These are phyloP conservation scores for Brenthis hecate DNA, from an alignment of 2,888 invertebrate genomes.

Conservation along the genomic window DNA sequence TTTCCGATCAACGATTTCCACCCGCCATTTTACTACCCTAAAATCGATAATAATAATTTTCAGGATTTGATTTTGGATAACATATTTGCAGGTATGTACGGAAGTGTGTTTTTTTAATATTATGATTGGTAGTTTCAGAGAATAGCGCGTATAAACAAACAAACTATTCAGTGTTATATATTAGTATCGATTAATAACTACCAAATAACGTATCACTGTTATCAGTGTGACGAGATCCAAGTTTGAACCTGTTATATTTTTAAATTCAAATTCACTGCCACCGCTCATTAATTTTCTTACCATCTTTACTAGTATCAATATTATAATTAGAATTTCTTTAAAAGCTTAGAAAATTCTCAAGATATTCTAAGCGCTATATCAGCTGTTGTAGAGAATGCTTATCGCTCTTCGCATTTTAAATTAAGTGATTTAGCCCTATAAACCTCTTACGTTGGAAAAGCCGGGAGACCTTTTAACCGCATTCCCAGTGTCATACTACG, in stretches of 20 bases:
- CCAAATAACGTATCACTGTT: too few relatives aligned
- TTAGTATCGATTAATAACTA: too few relatives aligned
- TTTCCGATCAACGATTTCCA: slow-evolving; percentile 70
- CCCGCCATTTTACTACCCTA: slow-evolving; percentile 50
- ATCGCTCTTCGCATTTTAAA: slow-evolving; percentile 35
- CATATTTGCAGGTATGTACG: too few relatives aligned
- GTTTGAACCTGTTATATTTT: too few relatives aligned
- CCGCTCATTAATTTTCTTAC: too few relatives aligned
- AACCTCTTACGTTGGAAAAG: slow-evolving; percentile 21
- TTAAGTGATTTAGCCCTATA: slow-evolving; percentile 35
- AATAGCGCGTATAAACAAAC: too few relatives aligned
- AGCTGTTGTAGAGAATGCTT: slow-evolving; percentile 28
- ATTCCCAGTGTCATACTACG: slow-evolving; percentile 1
- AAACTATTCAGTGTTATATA: too few relatives aligned
- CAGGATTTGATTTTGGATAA: neutral
- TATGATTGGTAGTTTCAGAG: too few relatives aligned
- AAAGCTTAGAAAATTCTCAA: neutral
- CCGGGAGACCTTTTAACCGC: slow-evolving; percentile 13
- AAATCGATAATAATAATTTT: slow-evolving; percentile 34
- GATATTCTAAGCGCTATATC: slow-evolving; percentile 35
- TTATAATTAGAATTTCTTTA: too few relatives aligned
- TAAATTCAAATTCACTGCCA: too few relatives aligned
- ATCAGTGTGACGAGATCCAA: too few relatives aligned
- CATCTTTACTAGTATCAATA: neutral
- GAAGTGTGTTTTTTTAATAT: too few relatives aligned